Conservation (phyloP, 2,888 invertebrate species). For the Agrotis ipsilon region DNA sequence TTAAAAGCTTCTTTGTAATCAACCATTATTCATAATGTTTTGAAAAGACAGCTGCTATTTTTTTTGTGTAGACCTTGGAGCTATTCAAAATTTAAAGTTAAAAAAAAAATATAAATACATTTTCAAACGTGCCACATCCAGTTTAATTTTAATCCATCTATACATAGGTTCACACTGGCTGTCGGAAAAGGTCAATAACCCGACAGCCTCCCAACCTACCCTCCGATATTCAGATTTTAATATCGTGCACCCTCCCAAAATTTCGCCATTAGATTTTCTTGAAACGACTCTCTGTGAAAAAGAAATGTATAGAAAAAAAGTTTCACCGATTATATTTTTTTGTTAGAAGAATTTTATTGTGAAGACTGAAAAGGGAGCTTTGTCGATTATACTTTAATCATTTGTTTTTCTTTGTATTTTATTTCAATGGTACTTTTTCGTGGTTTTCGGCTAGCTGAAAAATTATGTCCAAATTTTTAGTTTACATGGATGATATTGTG, state of each 20-base stretch:
- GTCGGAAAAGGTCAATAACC: conserved; percentile 85
- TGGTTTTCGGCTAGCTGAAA: conserved; percentile 1
- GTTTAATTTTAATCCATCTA: conserved; percentile 59
- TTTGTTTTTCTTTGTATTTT: conserved; percentile 17
- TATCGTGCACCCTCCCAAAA: conserved; percentile 79
- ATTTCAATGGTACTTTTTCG: conserved; percentile 20
- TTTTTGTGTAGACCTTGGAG: too few relatives aligned
- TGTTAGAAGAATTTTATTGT: conserved; percentile 23
- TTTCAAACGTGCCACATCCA: conserved; percentile 63
- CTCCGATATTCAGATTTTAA: conserved; percentile 87
- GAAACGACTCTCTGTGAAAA: conserved; percentile 63
- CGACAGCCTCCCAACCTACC: conserved; percentile 74
- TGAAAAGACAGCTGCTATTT: background rate
- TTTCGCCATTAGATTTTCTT: conserved; percentile 84
- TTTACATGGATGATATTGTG: background rate
- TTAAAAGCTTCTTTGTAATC: background rate
- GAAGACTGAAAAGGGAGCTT: conserved; percentile 21
- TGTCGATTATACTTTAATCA: conserved; percentile 41
- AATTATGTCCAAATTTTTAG: background rate
- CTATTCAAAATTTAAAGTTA: too few relatives aligned
- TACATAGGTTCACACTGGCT: conserved; percentile 78
- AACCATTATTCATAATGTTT: background rate
- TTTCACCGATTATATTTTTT: conserved; percentile 46
- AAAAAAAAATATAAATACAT: too few relatives aligned
- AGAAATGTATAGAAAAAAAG: conserved; percentile 61